Conservation (phyloP, 2,113 vertebrate genomes). For the Menidia beryllina region DNA sequence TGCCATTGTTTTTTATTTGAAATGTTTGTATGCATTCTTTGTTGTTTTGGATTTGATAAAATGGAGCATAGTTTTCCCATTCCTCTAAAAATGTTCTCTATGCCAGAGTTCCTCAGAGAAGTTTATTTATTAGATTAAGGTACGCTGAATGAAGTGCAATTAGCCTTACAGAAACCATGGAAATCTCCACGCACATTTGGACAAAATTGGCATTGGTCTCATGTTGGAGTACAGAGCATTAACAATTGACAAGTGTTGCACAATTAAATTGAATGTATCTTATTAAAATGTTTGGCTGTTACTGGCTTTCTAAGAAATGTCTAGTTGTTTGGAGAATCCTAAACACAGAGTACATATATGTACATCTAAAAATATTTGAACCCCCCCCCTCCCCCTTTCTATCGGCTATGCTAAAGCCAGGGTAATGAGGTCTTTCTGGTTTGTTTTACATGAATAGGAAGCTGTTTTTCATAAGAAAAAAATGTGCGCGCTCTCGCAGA, state of each 20-base stretch:
- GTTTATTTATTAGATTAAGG: constrained; percentile 85
- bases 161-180: constrained; percentile 62
- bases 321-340: constrained; percentile 38
- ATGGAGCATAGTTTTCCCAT: constrained; percentile 67
- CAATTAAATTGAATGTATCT: constrained; percentile 88
- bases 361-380: background rate
- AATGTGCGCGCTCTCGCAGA: background rate
- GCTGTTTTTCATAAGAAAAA: constrained; percentile 58
- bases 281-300: constrained; percentile 81
- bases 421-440: constrained; percentile 2
- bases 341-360: background rate
- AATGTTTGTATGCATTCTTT: constrained; percentile 71
- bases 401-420: background rate
- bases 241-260: constrained; percentile 82
- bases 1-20: constrained; percentile 62
- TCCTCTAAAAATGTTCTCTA: constrained; percentile 72
- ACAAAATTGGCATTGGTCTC: constrained; percentile 71
- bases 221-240: constrained; percentile 63
- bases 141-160: constrained; percentile 84
- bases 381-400: background rate
- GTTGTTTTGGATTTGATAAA: constrained; percentile 73
- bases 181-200: constrained; percentile 60
- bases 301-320: constrained; percentile 54
- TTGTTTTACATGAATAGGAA: constrained; percentile 65
- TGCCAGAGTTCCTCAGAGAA: constrained; percentile 70